Conservation (phyloP, 1,140 invertebrate species). For the Marisa cornuarietis region DNA sequence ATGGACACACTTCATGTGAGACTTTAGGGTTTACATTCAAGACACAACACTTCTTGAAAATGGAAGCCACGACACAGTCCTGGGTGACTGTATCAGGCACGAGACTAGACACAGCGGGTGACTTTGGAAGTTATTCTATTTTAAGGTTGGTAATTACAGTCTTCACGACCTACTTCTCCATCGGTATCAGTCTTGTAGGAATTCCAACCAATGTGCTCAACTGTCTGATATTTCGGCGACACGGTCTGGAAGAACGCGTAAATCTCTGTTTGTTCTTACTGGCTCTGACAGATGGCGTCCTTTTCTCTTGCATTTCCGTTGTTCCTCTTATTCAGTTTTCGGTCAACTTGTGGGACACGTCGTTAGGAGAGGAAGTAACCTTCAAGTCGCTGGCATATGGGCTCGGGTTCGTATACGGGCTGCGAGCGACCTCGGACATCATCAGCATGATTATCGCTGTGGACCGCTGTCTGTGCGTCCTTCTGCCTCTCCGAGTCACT, state of each 20-base stretch:
- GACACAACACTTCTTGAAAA: too few species aligned
- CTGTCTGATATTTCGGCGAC: neutral
- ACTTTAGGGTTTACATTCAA: too few species aligned
- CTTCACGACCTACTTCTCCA: too few species aligned
- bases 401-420: neutral
- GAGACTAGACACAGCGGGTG: too few species aligned
- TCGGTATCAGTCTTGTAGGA: neutral
- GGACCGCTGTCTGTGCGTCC: neutral
- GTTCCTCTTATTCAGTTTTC: too few species aligned
- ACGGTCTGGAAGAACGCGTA: neutral
- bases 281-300: neutral
- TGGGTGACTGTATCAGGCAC: too few species aligned
- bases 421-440: neutral
- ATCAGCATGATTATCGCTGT: neutral
- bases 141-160: too few species aligned
- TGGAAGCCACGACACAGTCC: too few species aligned
- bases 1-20: too few species aligned
- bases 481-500: neutral
- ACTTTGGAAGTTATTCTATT: too few species aligned
- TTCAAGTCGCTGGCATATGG: neutral
- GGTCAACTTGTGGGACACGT: neutral
- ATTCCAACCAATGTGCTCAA: constrained; percentile 4
- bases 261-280: constrained; percentile 1
- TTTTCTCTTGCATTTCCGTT: neutral
- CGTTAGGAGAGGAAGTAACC: neutral